Conservation (phyloP, 1,140 invertebrate species). For the Drosophila simulans region DNA sequence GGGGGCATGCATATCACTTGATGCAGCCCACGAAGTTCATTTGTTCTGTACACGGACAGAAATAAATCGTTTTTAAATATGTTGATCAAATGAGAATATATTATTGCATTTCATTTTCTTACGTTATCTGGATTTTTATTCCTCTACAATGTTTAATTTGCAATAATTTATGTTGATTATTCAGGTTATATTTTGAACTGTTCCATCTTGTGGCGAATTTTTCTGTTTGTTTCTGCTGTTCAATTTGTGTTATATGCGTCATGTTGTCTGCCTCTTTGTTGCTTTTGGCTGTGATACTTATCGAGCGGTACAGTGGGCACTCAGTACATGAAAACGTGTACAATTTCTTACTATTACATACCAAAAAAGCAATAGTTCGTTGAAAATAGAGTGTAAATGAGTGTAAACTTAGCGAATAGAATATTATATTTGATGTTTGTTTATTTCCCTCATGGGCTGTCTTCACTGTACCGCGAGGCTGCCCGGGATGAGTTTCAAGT, state of each 20-base stretch:
- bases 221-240: constrained; percentile 50
- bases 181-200: neutral
- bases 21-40: constrained; percentile 8
- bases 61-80: neutral
- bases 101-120: neutral
- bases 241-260: constrained; percentile 70
- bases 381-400: too few species aligned
- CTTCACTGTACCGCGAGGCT: constrained; percentile 5
- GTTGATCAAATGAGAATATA: neutral
- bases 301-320: constrained; percentile 39
- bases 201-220: neutral
- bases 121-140: neutral
- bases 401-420: too few species aligned
- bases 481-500: constrained; percentile 8
- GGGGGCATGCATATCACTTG: neutral
- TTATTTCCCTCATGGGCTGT: neutral
- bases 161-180: too few species aligned
- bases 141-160: too few species aligned
- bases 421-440: too few species aligned
- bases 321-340: neutral
- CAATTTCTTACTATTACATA: too few species aligned
- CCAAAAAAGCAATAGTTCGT: too few species aligned
- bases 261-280: constrained; percentile 28
- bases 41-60: neutral
- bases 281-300: constrained; percentile 35